These are phyloP conservation scores for Protaetia brevitarsis DNA, from an alignment of 1,140 invertebrate species.

Conservation along the genomic window DNA sequence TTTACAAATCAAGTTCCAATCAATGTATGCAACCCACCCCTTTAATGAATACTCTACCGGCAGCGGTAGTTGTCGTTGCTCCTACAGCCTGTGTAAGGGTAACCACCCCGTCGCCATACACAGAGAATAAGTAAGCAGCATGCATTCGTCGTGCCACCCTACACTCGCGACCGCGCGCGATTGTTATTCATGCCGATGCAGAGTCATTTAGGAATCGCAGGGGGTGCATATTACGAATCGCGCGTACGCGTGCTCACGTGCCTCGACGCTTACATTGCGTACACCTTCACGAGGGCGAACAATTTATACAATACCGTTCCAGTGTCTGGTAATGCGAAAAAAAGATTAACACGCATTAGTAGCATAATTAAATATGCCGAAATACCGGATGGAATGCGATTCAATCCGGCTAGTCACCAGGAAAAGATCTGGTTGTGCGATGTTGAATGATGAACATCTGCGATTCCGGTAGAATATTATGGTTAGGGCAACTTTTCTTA, in stretches of 20 bases:
- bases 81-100: neutral
- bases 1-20: constrained; percentile 22
- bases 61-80: neutral
- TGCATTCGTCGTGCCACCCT: constrained; percentile 1
- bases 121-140: constrained; percentile 3
- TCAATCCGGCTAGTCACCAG: neutral
- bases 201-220: constrained; percentile 7
- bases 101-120: neutral
- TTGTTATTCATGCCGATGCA: constrained; percentile 21
- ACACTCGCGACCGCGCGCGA: neutral
- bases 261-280: neutral
- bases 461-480: too few relatives aligned
- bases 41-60: constrained; percentile 1
- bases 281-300: neutral
- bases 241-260: neutral
- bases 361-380: neutral
- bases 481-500: too few relatives aligned
- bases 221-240: neutral
- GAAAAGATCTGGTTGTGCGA: too few relatives aligned
- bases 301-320: neutral
- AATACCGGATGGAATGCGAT: neutral
- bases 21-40: constrained; percentile 8
- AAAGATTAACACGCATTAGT: neutral
- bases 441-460: too few relatives aligned
- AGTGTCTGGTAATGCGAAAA: neutral